Conservation (phyloP, 2,888 invertebrate species). For the Gasteruption jaculator region DNA sequence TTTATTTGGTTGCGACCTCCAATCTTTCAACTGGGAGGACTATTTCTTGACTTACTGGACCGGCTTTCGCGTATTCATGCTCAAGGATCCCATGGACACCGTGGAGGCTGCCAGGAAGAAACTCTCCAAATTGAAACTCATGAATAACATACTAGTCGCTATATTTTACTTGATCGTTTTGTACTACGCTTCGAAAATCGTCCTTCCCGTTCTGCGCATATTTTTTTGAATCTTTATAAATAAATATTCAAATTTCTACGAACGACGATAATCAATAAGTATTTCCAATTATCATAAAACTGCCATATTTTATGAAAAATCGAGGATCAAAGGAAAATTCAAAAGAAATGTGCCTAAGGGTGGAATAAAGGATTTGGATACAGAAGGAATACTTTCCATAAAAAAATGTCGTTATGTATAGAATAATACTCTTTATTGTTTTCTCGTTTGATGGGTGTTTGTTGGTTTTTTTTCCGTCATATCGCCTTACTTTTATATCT, state of each 20-base stretch:
- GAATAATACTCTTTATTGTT: slow-evolving; percentile 53
- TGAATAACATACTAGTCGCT: slow-evolving; percentile 15
- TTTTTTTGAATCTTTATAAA: too few species aligned
- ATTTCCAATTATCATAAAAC: too few species aligned
- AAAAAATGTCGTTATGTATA: slow-evolving; percentile 45
- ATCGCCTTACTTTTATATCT: slow-evolving; percentile 37
- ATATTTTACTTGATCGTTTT: not conserved
- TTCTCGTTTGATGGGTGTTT: slow-evolving; percentile 49
- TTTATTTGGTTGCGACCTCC: slow-evolving; percentile 33
- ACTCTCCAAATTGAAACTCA: slow-evolving; percentile 13
- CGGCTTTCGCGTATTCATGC: slow-evolving; percentile 23
- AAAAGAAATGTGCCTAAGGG: too few species aligned
- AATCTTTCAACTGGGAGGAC: slow-evolving; percentile 30
- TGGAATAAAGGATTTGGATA: too few species aligned
- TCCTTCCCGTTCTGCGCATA: not conserved
- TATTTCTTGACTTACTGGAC: slow-evolving; percentile 22
- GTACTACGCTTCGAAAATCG: not conserved
- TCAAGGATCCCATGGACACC: slow-evolving; percentile 29
- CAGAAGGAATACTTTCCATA: too few species aligned
- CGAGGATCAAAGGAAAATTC: too few species aligned
- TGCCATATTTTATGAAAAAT: too few species aligned
- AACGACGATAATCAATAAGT: too few species aligned
- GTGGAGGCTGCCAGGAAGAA: slow-evolving; percentile 13
- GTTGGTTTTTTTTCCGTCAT: slow-evolving; percentile 48
- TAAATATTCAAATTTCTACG: too few species aligned